Evolutionary conservation across 2,113 vertebrate species (phyloP).

Genomic region (Chrysochloris asiatica): DNA sequence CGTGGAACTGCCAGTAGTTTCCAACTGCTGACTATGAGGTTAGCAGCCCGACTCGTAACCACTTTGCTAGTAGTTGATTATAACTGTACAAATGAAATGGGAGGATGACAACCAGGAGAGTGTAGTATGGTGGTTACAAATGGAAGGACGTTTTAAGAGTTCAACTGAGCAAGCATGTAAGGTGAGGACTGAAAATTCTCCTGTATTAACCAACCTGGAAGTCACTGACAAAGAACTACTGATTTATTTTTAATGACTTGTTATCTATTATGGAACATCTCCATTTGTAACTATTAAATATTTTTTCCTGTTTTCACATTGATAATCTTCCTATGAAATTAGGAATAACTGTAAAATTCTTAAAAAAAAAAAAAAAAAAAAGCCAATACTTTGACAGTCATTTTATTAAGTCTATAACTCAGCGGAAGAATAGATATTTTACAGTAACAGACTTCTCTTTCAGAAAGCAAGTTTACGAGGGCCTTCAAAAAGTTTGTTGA

Average conservation of each 20-base stretch:
- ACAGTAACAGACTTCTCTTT: neutral
- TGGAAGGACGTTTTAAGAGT: neutral
- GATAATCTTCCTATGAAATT: slow-evolving; percentile 27
- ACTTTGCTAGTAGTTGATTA: neutral
- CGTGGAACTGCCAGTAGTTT: no score
- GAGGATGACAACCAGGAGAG: neutral
- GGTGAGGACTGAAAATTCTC: neutral
- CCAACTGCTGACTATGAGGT: no score
- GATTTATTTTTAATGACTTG: neutral
- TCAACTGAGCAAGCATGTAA: neutral
- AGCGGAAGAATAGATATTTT: neutral
- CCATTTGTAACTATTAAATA: neutral
- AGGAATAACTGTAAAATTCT: neutral
- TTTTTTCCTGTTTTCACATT: neutral
- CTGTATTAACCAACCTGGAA: neutral
- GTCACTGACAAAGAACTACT: neutral
- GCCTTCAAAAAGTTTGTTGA: no score
- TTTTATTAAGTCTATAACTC: neutral
- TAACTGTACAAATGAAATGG: neutral
- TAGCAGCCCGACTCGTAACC: no score
- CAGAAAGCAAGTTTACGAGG: neutral
- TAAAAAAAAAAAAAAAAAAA: neutral
- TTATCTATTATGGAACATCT: neutral
- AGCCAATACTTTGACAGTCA: neutral
- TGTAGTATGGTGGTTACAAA: neutral